These are phyloP conservation scores for Cynaeus angustus DNA, from an alignment of 2,888 invertebrate species.

Conservation along the genomic window DNA sequence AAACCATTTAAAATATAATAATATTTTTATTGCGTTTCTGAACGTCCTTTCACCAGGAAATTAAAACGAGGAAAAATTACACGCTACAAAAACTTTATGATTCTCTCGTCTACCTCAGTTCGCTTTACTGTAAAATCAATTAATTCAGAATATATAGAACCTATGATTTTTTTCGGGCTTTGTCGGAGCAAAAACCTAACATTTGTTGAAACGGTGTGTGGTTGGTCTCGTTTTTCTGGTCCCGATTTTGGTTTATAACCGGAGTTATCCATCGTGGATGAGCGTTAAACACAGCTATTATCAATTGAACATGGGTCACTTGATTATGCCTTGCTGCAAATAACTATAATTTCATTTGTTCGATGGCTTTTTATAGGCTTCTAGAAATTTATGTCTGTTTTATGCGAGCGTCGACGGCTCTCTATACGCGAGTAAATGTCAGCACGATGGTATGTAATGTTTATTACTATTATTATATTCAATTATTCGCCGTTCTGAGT, in stretches of 20 bases:
- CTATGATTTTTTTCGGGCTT: conserved; percentile 8
- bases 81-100: conserved; percentile 2
- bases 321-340: conserved; percentile 56
- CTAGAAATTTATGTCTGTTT: conserved; percentile 47
- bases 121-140: conserved; percentile 14
- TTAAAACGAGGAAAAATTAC: neutral
- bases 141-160: neutral
- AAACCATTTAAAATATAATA: no score
- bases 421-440: conserved; percentile 40
- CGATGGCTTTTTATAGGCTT: conserved; percentile 47
- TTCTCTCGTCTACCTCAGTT: neutral
- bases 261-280: conserved; percentile 37
- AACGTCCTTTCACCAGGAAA: conserved; percentile 1
- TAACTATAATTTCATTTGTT: conserved; percentile 58
- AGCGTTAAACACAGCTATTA: conserved; percentile 56
- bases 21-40: neutral
- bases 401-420: conserved; percentile 37
- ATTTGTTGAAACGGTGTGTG: conserved; percentile 22
- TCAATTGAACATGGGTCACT: conserved; percentile 56
- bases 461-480: conserved; percentile 51
- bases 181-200: conserved; percentile 11
- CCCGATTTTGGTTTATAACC: conserved; percentile 34
- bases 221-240: conserved; percentile 36
- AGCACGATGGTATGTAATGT: conserved; percentile 41
- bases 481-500: conserved; percentile 46